phyloP scores from a whole-genome alignment of 2,888 invertebrate genomes.

The Gymnoscelis rufifasciata region DNA sequence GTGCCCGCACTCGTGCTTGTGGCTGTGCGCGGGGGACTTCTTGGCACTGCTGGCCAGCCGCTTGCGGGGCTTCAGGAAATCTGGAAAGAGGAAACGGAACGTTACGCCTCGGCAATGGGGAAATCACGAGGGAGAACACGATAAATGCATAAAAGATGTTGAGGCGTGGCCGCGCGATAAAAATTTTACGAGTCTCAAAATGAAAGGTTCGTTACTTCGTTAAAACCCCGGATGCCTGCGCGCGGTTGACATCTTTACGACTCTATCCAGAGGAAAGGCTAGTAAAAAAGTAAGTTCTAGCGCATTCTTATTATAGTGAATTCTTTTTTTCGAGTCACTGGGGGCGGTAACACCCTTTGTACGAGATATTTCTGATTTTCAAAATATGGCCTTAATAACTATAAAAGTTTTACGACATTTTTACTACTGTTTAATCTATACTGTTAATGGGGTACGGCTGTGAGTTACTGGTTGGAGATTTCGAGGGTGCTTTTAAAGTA shows the following conservation, averaged over 20 bases:
- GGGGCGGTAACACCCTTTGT: constrained; percentile 60
- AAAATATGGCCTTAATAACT: constrained; percentile 62
- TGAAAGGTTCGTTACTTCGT: constrained; percentile 46
- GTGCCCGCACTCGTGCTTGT: constrained; percentile 69
- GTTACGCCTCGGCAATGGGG: no score
- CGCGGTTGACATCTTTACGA: constrained; percentile 57
- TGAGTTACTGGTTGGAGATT: constrained; percentile 46
- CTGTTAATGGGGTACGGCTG: constrained; percentile 49
- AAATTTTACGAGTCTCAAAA: constrained; percentile 55
- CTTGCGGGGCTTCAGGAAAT: constrained; percentile 83
- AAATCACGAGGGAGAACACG: not conserved
- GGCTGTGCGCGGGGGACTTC: constrained; percentile 67
- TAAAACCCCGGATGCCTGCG: constrained; percentile 47
- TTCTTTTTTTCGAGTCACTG: constrained; percentile 53
- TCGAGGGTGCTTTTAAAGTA: constrained; percentile 33
- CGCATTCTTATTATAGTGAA: constrained; percentile 53
- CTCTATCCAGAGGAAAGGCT: constrained; percentile 54
- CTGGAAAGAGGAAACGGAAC: constrained; percentile 67
- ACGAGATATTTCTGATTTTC: constrained; percentile 57
- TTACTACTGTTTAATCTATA: constrained; percentile 75
- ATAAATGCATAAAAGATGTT: constrained; percentile 22
- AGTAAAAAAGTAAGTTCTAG: constrained; percentile 49
- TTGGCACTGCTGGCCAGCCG: constrained; percentile 72
- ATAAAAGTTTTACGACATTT: constrained; percentile 68
- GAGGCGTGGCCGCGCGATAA: constrained; percentile 29